phyloP scores from a whole-genome alignment of 2,113 vertebrate genomes.

The Mormyrus iriodes region DNA sequence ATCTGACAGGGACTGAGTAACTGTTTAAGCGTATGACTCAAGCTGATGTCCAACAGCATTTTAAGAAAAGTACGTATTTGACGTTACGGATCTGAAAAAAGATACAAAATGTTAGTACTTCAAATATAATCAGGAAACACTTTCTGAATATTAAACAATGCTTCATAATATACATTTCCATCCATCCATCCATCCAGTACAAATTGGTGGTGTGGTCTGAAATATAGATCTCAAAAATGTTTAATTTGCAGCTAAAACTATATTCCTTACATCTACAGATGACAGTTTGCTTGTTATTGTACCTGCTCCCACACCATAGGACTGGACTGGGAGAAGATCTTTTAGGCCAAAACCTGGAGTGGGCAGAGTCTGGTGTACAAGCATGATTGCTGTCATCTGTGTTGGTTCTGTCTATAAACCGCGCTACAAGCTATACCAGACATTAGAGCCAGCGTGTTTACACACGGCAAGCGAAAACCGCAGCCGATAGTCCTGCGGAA shows the following conservation, averaged over 20 bases:
- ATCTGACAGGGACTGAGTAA: background rate
- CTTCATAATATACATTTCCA: too few relatives aligned
- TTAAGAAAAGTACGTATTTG: background rate
- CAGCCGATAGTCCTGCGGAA: too few relatives aligned
- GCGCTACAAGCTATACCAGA: too few relatives aligned
- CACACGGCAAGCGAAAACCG: too few relatives aligned
- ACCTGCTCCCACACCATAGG: constrained; percentile 4
- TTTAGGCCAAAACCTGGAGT: background rate
- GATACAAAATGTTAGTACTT: background rate
- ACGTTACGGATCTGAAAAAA: background rate
- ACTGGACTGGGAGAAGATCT: constrained; percentile 33
- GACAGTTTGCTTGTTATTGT: too few relatives aligned
- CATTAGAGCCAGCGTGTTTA: too few relatives aligned
- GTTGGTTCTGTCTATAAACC: too few relatives aligned
- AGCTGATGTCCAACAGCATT: background rate
- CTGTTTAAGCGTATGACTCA: background rate
- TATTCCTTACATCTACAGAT: background rate
- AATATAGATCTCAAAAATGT: too few relatives aligned
- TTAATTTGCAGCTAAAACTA: too few relatives aligned
- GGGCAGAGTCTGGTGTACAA: too few relatives aligned
- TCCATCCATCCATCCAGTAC: background rate
- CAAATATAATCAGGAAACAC: background rate
- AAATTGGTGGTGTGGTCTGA: too few relatives aligned
- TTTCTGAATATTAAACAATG: background rate
- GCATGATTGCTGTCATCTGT: too few relatives aligned